phyloP scores from a whole-genome alignment of 2,113 vertebrate genomes.

The Hyla sarda region DNA sequence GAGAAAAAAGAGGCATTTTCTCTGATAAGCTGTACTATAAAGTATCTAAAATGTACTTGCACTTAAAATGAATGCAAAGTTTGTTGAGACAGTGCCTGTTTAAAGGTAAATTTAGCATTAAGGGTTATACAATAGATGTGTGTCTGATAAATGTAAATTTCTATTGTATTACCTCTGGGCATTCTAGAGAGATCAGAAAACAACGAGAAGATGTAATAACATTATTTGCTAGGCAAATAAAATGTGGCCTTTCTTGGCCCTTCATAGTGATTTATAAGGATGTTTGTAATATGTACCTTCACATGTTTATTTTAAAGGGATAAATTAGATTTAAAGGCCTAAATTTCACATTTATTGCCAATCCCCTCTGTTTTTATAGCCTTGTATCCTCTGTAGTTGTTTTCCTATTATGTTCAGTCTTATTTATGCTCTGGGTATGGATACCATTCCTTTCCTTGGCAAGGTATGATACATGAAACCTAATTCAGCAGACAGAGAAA shows the following conservation, averaged over 20 bases:
- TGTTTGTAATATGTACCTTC: slow-evolving; percentile 18
- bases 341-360: slow-evolving; percentile 39
- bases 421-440: slow-evolving; percentile 16
- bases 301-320: slow-evolving; percentile 34
- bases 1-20: no score
- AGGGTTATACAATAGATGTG: neutral
- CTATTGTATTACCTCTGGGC: neutral
- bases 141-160: neutral
- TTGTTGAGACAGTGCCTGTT: neutral
- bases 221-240: neutral
- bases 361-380: slow-evolving; percentile 21
- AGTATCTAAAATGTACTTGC: no score
- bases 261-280: neutral
- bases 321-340: slow-evolving; percentile 41
- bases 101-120: neutral
- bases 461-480: slow-evolving; percentile 19
- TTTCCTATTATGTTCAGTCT: slow-evolving; percentile 1
- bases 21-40: no score
- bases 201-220: neutral
- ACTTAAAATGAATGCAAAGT: no score
- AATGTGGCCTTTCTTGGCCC: neutral
- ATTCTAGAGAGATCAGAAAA: neutral
- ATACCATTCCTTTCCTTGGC: neutral
- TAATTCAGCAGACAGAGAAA: neutral
- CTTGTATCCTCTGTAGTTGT: slow-evolving; percentile 27